Base-by-base conservation (phyloP, 2,888 invertebrate genomes). In the Drosophila kanekoi region DNA sequence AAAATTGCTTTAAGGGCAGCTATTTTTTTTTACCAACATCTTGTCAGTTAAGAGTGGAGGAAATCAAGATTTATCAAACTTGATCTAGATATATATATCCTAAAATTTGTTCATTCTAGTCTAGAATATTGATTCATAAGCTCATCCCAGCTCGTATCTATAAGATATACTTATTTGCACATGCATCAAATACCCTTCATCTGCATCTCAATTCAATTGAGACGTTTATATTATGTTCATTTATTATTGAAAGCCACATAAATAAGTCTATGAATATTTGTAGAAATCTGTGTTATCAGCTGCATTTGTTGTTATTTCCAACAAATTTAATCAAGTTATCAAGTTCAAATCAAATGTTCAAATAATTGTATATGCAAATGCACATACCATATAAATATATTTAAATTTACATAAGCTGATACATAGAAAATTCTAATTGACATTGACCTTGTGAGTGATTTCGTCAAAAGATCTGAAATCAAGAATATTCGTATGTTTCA, bases 371-470 rank as follows among this genome's bases (percentile, higher is more conserved):
- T 3, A 23, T 23, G 20, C 20, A 20, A 5, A 4, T 20, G 20
- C 4, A 20, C 20, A 20, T 20, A 20, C 20, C 4, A 20, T 20
- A 20, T 14, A 33, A n/a, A 60, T 23, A 53, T 45, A 28, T 28
- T 28, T 2, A 28, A 28, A 28, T 28, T 28, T 28, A 43, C 18
- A 58, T 37, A 48, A 14, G 32, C 48, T 28, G 4, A 49, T 33
- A 33, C 13, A 18, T 32, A 3, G 23, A 64, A 57, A 23, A 65
- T 10, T 38, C 37, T 16, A 60, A 79, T 70, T 60, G 70, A 28
- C 45, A 67, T 28, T 68, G 72, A 77, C 81, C 77, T 79, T 81
- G 65, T 2, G 0, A 45, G 47, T 33, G 74, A 81, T 72, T 76
- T 49, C 59, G 69, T 43, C 32, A 44, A 62, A 51, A 59, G 13